Evolutionary conservation across 2,113 vertebrate genomes (phyloP), one percentile per base, ranked within the genome.

Genomic region (Peromyscus maniculatus): DNA sequence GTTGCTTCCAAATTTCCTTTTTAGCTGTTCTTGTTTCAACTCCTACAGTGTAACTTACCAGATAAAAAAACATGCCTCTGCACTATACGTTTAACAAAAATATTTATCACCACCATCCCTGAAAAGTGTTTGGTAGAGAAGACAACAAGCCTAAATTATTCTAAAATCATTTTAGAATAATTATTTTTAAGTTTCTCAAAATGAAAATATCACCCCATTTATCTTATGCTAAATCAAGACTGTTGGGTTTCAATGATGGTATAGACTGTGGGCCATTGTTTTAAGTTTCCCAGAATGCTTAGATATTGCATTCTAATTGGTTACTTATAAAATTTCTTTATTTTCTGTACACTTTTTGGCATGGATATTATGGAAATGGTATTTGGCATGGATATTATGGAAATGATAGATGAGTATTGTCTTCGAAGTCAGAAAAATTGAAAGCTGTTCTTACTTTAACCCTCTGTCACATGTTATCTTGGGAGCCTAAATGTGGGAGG

Each of bases 371-470:
- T 26, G 24, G 28, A 78, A 78, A 78, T 49, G 6, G 31, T 52
- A 5, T 52, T 46, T 6, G 64, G 86, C 46, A 92, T 83, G 80
- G 36, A 96, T 80, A 94, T n/a, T 1, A 33, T 26, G 13, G 28
- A 78, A 78, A 78, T 49, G 6, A 52, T 52, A 5, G 3, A 69
- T 77, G 3, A 74, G 17, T 7, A 43, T 87, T 92, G n/a, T 19
- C 31, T 94, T 92, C 28, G 59, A 36, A 95, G 57, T 87, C 89
- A 79, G 26, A 88, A 46, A 64, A 79, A 17, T 55, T 91, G 9
- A 22, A 64, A 77, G 31, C 55, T 72, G 57, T 91, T 49, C 52
- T 72, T 69, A 79, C 57, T 43, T 80, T 39, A 80, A 74, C 17
- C 82, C 36, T 64, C 64, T 86, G 64, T 67, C 77, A 84, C 15